A percentile compares a stretch with the other conserved stretches of the same genome.
Conservation (phyloP, 2,113 vertebrate genomes). For the Vimba vimba region DNA sequence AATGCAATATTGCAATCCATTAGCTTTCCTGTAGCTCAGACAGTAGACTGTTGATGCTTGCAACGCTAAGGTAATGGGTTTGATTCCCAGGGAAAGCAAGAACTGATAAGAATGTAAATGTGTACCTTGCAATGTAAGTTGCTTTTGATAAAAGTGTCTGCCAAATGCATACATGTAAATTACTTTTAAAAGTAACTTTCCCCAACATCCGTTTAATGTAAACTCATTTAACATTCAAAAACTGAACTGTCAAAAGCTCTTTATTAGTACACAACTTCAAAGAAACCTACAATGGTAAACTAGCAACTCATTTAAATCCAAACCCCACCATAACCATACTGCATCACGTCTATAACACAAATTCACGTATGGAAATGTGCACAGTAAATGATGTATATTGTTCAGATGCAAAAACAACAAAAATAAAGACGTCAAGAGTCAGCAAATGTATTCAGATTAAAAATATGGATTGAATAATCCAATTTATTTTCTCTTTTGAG, state of each 20-base stretch:
- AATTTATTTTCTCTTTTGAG: not conserved
- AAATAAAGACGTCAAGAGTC: not conserved
- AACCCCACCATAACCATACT: not conserved
- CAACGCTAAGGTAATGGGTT: no score
- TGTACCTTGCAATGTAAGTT: no score
- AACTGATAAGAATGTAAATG: no score
- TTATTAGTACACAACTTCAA: not conserved
- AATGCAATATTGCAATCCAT: no score
- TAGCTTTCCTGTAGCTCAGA: no score
- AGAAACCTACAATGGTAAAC: not conserved
- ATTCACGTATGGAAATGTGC: not conserved
- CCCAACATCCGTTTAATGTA: not conserved
- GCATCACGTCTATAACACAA: not conserved
- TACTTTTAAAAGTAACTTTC: no score
- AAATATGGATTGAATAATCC: not conserved
- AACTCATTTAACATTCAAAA: not conserved
- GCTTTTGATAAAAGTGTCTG: no score
- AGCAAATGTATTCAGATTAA: not conserved
- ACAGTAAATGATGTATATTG: not conserved
- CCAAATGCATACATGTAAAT: no score
- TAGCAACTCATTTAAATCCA: not conserved
- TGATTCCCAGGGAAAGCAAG: no score
- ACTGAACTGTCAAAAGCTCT: not conserved
- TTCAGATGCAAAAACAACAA: not conserved
- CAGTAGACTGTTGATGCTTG: no score